Percentiles rank a stretch among this genome's conserved stretches.
Evolutionary conservation across 2,113 vertebrate species (phyloP).

Genomic region (Lasiurus borealis): DNA sequence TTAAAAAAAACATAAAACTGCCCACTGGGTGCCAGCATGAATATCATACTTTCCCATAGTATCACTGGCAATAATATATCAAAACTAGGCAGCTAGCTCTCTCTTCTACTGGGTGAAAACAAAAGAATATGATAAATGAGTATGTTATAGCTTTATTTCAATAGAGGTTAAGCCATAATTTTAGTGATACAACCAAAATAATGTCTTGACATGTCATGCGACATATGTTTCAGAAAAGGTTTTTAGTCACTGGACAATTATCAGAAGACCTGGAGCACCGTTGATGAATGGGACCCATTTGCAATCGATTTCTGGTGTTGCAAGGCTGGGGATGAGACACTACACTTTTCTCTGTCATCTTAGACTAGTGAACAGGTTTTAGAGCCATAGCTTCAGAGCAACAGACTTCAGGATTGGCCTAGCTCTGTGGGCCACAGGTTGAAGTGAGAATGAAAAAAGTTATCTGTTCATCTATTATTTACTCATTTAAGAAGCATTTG

Average conservation of each 20-base stretch:
- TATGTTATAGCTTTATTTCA: conserved; percentile 41
- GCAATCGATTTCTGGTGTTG: not conserved
- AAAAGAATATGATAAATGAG: not conserved
- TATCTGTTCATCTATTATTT: not conserved
- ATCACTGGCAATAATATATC: not conserved
- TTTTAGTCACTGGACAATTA: not conserved
- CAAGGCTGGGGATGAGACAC: not conserved
- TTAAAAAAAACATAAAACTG: not conserved
- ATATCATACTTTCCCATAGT: not conserved
- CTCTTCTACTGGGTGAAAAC: not conserved
- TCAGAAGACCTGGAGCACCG: not conserved
- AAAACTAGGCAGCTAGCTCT: not conserved
- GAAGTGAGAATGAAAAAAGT: not conserved
- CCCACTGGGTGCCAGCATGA: not conserved
- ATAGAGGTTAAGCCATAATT: not conserved
- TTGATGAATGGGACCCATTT: not conserved
- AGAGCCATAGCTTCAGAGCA: not conserved
- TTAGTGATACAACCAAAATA: conserved; percentile 54
- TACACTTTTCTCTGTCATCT: not conserved
- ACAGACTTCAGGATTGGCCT: not conserved
- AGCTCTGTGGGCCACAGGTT: not conserved
- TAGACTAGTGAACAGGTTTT: not conserved
- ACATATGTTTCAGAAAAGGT: conserved; percentile 4
- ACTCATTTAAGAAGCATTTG: not conserved
- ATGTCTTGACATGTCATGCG: not conserved